phyloP scores from a whole-genome alignment of 1,140 invertebrate species.

The Dryas iulia region DNA sequence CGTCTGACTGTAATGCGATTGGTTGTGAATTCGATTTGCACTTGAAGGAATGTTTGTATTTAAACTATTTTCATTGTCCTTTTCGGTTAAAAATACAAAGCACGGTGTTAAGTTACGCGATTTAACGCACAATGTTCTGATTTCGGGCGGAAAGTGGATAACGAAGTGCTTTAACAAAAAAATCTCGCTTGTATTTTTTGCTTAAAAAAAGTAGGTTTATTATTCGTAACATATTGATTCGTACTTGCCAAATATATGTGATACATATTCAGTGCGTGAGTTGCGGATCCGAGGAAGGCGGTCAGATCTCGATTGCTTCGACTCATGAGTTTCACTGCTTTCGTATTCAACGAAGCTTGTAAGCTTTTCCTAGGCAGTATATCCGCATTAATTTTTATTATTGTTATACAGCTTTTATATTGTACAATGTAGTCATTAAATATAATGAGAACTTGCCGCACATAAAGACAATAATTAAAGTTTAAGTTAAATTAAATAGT shows the following conservation, averaged over 20 bases:
- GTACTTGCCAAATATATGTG: conserved; percentile 1
- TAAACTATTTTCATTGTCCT: too few relatives aligned
- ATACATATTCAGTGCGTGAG: conserved; percentile 44
- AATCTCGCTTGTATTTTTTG: too few relatives aligned
- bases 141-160: too few relatives aligned
- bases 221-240: neutral
- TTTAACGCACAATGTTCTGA: too few relatives aligned
- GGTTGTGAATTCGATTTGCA: too few relatives aligned
- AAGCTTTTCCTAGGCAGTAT: conserved; percentile 7
- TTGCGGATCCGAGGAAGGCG: conserved; percentile 42
- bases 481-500: neutral
- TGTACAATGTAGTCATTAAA: neutral
- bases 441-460: neutral
- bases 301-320: conserved; percentile 46
- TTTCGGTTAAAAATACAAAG: too few relatives aligned
- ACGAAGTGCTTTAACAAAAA: too few relatives aligned
- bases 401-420: neutral
- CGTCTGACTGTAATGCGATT: too few relatives aligned
- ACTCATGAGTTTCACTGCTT: conserved; percentile 56
- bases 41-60: too few relatives aligned
- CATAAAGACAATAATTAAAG: neutral
- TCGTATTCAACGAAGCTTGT: conserved; percentile 56
- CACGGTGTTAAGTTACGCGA: too few relatives aligned
- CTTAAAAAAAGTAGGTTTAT: too few relatives aligned
- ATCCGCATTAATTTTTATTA: neutral